These are phyloP conservation scores for Amorpha juglandis DNA, from an alignment of 2,888 invertebrate species.

Conservation along the genomic window DNA sequence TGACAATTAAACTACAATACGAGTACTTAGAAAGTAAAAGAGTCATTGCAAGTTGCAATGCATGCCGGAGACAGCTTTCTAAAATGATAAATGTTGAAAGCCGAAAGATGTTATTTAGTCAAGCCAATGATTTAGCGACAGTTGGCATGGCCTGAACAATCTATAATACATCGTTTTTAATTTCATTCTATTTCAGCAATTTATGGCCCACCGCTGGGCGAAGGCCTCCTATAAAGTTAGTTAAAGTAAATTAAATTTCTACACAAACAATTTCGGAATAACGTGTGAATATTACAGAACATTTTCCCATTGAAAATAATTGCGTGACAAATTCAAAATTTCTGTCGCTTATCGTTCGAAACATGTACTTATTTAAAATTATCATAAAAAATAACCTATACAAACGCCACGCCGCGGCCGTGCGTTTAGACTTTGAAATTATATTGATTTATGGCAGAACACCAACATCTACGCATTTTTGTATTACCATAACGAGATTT, in stretches of 20 bases:
- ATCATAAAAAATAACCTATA: constrained; percentile 7
- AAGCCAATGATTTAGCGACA: background rate
- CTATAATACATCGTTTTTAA: too few species aligned
- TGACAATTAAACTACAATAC: too few species aligned
- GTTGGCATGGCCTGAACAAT: background rate
- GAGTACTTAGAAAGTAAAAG: too few species aligned
- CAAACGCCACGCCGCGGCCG: background rate
- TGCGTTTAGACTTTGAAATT: too few species aligned
- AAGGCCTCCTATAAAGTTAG: background rate
- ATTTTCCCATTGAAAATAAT: background rate
- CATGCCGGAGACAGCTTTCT: too few species aligned
- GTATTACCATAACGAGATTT: constrained; percentile 19
- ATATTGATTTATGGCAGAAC: background rate
- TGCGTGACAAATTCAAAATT: constrained; percentile 12
- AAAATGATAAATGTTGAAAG: too few species aligned
- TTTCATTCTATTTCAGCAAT: too few species aligned
- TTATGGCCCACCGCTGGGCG: too few species aligned
- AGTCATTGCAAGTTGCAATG: too few species aligned
- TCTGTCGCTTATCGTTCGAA: constrained; percentile 2
- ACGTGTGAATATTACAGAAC: background rate
- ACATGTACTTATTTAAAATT: background rate
- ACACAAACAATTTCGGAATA: background rate
- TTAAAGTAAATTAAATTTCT: background rate
- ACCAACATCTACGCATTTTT: constrained; percentile 7
- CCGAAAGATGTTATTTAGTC: background rate